Evolutionary conservation across 2,888 invertebrate species (phyloP).

Genomic region (Meiosimyza platycephala): DNA sequence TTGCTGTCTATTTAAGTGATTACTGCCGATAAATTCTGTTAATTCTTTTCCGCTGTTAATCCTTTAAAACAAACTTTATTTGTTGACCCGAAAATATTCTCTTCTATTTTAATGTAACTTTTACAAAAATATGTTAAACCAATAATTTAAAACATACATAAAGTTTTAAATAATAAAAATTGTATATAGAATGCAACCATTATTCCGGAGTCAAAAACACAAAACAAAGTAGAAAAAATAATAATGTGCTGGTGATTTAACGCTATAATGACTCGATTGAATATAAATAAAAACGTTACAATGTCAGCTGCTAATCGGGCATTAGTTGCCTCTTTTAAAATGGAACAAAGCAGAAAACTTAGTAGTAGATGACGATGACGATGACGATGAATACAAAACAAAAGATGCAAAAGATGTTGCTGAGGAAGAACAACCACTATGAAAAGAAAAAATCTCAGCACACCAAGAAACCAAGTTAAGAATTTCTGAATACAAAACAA

Average conservation of each 20-base stretch:
- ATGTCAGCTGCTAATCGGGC: slow-evolving; percentile 58
- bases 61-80: too few species aligned
- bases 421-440: slow-evolving; percentile 13
- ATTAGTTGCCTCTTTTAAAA: slow-evolving; percentile 59
- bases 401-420: slow-evolving; percentile 19
- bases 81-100: too few species aligned
- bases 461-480: not conserved
- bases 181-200: too few species aligned
- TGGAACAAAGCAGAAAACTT: slow-evolving; percentile 50
- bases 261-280: slow-evolving; percentile 61
- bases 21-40: too few species aligned
- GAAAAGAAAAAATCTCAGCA: slow-evolving; percentile 26
- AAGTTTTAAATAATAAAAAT: too few species aligned
- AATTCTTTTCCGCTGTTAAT: too few species aligned
- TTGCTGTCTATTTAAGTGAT: too few species aligned
- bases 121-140: too few species aligned
- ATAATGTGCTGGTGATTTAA: slow-evolving; percentile 64
- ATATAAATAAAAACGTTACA: slow-evolving; percentile 61
- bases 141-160: too few species aligned
- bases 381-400: not conserved
- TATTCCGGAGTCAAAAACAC: not conserved
- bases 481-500: slow-evolving; percentile 49
- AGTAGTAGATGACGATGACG: not conserved
- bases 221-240: slow-evolving; percentile 45
- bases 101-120: too few species aligned